Base-by-base conservation (phyloP, 1,140 invertebrate genomes). In the Monomorium pharaonis region DNA sequence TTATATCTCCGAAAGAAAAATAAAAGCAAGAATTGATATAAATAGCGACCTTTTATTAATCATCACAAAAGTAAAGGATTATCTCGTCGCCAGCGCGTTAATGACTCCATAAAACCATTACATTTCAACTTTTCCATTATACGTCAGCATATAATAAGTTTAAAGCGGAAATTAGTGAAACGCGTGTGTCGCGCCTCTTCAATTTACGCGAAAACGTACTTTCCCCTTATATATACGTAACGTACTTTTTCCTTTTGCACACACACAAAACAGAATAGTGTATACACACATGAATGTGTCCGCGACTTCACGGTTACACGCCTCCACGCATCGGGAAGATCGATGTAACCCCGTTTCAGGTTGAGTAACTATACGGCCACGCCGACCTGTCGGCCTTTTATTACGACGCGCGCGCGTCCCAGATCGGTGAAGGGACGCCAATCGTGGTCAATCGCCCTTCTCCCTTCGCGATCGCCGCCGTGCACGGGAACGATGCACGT, bases 281-380 rank as follows among this genome's bases (percentile, higher is more conserved):
- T 14, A 14, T 7, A 51, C 3, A 33, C 10, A 51, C 7, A 51
- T 69, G 9, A 80, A 56, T 33, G 63, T 42, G 56, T 49, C 49
- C 60, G 33, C 21, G 51, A 63, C n/a, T 77, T n/a, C 58, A 63
- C 56, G 42, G 21, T 44, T 84, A 58, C 67, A 84, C 83, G 56
- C 51, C 76, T 56, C 30, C 37, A 47, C 75, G 47, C 84, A 80
- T 81, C 44, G 67, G n/a, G 49, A 56, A 81, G 62, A 75, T 84
- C 87, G 85, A 88, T 75, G 84, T 86, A 88, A 86, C 87, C 87
- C 77, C 62, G 70, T 88, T 88, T 86, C 85, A 51, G 51, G 60
- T 86, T 88, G 86, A 86, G 84, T 74, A 88, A 88, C 75, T 65
- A 74, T 58, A 51, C 14, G 65, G n/a, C 67, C 33, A 27, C 16